Evolutionary conservation across 2,888 invertebrate species (phyloP).

Genomic region (Melolontha melolontha): DNA sequence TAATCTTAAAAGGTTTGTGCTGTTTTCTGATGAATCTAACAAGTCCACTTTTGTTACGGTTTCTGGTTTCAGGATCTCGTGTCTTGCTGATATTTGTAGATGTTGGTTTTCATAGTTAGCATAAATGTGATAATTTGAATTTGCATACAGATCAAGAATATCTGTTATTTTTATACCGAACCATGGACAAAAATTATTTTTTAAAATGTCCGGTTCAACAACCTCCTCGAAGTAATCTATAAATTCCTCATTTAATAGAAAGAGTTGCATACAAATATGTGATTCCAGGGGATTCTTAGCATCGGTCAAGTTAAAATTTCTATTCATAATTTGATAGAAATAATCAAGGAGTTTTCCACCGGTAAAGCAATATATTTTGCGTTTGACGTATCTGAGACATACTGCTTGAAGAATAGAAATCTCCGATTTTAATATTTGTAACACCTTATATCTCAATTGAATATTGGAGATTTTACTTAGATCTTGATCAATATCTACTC

Average conservation of each 20-base stretch:
- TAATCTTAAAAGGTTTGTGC: conserved; percentile 27
- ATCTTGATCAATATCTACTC: conserved; percentile 7
- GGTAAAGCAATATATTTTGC: conserved; percentile 40
- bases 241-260: conserved; percentile 43
- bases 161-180: conserved; percentile 45
- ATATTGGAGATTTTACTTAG: conserved; percentile 16
- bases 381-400: conserved; percentile 43
- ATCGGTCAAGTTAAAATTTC: conserved; percentile 25
- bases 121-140: conserved; percentile 44
- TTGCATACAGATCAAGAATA: conserved; percentile 43
- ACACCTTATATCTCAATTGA: conserved; percentile 41
- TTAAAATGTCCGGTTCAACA: conserved; percentile 41
- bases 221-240: conserved; percentile 46
- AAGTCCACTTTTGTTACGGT: conserved; percentile 37
- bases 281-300: conserved; percentile 40
- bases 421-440: conserved; percentile 42
- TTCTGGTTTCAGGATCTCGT: conserved; percentile 43
- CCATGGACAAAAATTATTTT: conserved; percentile 35
- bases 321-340: conserved; percentile 38
- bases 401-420: conserved; percentile 36
- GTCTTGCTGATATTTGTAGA: conserved; percentile 40
- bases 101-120: conserved; percentile 37
- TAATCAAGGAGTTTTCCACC: conserved; percentile 44
- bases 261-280: conserved; percentile 35
- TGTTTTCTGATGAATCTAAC: conserved; percentile 10